A percentile compares a stretch with the other conserved stretches of the same genome.
phyloP scores from a whole-genome alignment of 1,140 invertebrate species.

The Drosophila hydei region DNA sequence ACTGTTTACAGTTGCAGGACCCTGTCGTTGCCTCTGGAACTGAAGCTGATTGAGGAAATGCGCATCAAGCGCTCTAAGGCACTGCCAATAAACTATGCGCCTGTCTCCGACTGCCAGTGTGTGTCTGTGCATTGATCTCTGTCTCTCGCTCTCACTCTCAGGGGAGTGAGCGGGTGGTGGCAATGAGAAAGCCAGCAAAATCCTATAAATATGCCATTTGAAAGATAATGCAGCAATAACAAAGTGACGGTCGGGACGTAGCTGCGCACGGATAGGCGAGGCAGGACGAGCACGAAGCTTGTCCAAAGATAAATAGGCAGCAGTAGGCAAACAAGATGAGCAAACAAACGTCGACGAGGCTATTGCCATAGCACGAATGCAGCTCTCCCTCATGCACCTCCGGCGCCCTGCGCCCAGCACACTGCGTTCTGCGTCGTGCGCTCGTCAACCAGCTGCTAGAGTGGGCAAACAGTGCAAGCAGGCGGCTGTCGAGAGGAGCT shows the following conservation, averaged over 20 bases:
- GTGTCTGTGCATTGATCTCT: conserved; percentile 50
- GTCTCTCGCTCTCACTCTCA: conserved; percentile 1
- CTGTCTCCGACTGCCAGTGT: conserved; percentile 17
- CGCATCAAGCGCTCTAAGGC: conserved; percentile 76
- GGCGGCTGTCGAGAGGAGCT: background rate
- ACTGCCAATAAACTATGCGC: conserved; percentile 77
- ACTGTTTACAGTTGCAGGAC: conserved; percentile 65
- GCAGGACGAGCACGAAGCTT: conserved; percentile 23
- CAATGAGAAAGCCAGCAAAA: conserved; percentile 47
- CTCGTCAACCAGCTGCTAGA: background rate
- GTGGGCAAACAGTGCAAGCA: conserved; percentile 21
- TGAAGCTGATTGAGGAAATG: conserved; percentile 79
- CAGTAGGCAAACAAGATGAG: conserved; percentile 76
- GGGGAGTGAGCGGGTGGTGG: background rate
- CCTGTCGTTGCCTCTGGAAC: conserved; percentile 22
- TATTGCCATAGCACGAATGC: conserved; percentile 27
- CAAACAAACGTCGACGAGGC: conserved; percentile 50
- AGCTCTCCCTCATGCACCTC: background rate
- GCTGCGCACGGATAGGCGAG: conserved; percentile 12
- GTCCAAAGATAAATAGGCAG: conserved; percentile 78
- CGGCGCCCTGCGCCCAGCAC: background rate
- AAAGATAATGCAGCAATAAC: conserved; percentile 83
- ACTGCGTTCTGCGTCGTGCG: background rate
- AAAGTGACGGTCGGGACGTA: conserved; percentile 50
- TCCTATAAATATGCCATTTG: conserved; percentile 83